Evolutionary conservation across 2,797 vertebrate species (phyloP), one percentile per base, ranked within the genome.

Genomic region (Argya squamiceps): DNA sequence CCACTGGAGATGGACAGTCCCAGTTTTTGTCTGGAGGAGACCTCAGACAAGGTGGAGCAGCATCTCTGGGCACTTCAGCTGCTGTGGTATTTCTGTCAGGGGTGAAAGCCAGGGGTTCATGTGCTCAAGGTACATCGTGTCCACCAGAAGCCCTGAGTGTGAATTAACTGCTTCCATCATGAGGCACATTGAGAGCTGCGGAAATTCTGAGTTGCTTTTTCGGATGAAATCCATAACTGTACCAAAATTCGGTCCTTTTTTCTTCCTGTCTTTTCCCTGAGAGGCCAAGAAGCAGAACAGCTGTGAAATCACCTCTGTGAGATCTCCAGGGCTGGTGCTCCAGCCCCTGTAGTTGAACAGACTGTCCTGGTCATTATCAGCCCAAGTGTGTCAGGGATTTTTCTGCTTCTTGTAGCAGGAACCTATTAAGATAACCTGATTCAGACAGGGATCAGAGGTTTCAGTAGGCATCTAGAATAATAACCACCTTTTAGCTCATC

Each of bases 361-460:
- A 27, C 37, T 41, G 29, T 76, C 71, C 44, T 67, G 53, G 39
- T 26, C 36, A 18, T 36, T 84, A 56, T 88, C 62, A 78, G 69
- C 14, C 68, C 73, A 91, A 84, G 43, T 0, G 0, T 53, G 50
- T 91, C 74, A 67, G 56, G 55, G 63, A 64, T 65, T 88, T 47
- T 74, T 84, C 36, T 70, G 46, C 63, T 83, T 69, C 64, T 79
- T 80, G 41, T 53, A 88, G 69, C 15, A 71, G 50, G 19, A 92
- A 21, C 83, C 60, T 89, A 12, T 89, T 86, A 44, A 59, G 63
- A 76, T 86, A 75, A 75, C n/a, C 95, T 86, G 70, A 76, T 94
- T 79, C 79, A 91, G 82, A 29, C 32, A 89, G 69, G 76, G 65
- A 87, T 88, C 68, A 88, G 88, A 90, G 75, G 80, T 77, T 93